phyloP scores from a whole-genome alignment of 2,113 vertebrate genomes.

The Phalacrocorax brasilianus region DNA sequence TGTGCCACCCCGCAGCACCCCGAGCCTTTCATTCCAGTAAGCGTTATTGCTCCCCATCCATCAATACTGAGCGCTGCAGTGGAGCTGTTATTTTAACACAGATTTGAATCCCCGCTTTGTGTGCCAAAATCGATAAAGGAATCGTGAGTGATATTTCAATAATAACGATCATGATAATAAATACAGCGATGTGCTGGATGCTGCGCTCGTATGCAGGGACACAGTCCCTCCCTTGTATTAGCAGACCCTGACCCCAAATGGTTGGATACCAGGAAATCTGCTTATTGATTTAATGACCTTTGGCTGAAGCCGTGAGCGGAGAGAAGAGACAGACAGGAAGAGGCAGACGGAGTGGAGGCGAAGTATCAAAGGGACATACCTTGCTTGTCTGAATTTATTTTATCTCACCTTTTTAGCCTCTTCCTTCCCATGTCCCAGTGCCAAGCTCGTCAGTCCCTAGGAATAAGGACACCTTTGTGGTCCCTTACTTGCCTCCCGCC shows the following conservation, averaged over 20 bases:
- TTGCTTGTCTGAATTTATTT: not conserved
- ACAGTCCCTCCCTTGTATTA: not conserved
- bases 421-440: not conserved
- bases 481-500: not conserved
- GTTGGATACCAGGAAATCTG: not conserved
- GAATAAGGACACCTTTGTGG: not conserved
- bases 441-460: not conserved
- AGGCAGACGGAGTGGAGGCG: not conserved
- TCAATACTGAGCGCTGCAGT: rapidly evolving
- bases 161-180: not conserved
- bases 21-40: not conserved
- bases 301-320: not conserved
- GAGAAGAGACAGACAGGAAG: not conserved
- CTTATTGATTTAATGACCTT: not conserved
- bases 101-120: not conserved
- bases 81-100: not conserved
- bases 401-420: not conserved
- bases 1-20: not conserved
- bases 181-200: not conserved
- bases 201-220: rapidly evolving
- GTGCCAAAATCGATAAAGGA: not conserved
- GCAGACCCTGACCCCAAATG: not conserved
- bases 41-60: not conserved
- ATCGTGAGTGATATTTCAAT: not conserved
- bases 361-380: not conserved